These are phyloP conservation scores for Rhadinocentrus ornatus DNA, from an alignment of 2,797 vertebrate species.

Conservation along the genomic window DNA sequence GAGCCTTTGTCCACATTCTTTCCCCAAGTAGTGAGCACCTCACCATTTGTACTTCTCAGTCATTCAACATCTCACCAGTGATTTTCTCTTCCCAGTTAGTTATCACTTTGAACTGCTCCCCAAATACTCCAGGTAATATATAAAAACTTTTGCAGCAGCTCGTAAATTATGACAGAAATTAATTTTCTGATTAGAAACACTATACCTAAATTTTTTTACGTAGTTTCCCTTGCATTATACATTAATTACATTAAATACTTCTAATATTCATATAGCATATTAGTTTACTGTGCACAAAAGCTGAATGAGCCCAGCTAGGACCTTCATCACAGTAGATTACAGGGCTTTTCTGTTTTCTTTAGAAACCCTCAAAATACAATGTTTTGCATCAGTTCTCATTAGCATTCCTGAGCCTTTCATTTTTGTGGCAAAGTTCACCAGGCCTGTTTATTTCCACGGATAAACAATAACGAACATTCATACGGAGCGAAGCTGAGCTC, in stretches of 20 bases:
- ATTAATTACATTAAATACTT: background rate
- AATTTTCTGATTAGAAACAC: too few species aligned
- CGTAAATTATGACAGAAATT: too few species aligned
- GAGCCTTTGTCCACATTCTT: too few species aligned
- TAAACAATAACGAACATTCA: constrained; percentile 58
- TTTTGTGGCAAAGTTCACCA: constrained; percentile 58
- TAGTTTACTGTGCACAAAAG: background rate
- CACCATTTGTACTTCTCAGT: too few species aligned
- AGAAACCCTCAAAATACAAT: constrained; percentile 22
- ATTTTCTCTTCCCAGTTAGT: too few species aligned
- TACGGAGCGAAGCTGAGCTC: background rate
- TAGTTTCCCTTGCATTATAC: too few species aligned
- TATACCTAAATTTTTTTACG: too few species aligned
- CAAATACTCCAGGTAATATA: too few species aligned
- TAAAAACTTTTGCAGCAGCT: too few species aligned
- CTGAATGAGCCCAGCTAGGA: constrained; percentile 3
- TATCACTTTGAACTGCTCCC: too few species aligned
- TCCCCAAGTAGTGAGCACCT: too few species aligned
- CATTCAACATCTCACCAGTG: too few species aligned
- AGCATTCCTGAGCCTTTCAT: constrained; percentile 66
- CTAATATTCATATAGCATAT: background rate
- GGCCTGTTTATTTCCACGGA: constrained; percentile 28
- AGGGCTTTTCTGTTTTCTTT: constrained; percentile 29
- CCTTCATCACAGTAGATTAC: constrained; percentile 1
- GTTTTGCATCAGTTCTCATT: constrained; percentile 50